phyloP scores from a whole-genome alignment of 2,888 invertebrate genomes.

The Pheosia tremula region DNA sequence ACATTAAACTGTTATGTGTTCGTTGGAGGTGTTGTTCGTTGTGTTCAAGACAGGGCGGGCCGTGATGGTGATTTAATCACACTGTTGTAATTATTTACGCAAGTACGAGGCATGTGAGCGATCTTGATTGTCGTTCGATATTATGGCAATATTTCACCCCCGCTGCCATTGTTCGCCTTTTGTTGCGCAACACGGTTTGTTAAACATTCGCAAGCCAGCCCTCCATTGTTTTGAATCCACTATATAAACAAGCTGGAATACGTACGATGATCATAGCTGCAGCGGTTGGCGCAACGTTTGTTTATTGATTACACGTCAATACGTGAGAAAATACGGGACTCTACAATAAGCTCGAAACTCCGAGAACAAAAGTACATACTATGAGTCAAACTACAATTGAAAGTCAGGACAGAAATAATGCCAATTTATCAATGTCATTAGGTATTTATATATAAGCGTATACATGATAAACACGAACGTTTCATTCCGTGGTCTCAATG shows the following conservation, averaged over 20 bases:
- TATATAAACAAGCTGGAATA: constrained; percentile 59
- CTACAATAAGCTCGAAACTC: not conserved
- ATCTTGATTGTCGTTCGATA: constrained; percentile 57
- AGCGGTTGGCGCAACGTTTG: constrained; percentile 13
- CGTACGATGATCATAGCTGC: constrained; percentile 18
- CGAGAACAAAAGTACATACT: not conserved
- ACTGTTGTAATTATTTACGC: constrained; percentile 41
- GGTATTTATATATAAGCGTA: not conserved
- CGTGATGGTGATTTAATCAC: constrained; percentile 36
- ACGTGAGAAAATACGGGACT: constrained; percentile 7
- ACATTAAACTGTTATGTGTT: no score
- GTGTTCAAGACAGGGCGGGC: not conserved
- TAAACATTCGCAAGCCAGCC: constrained; percentile 68
- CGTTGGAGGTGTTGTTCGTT: not conserved
- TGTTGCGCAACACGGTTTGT: constrained; percentile 75
- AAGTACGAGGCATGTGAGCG: constrained; percentile 38
- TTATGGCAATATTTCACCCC: constrained; percentile 74
- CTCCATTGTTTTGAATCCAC: constrained; percentile 65
- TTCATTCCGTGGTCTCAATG: not conserved
- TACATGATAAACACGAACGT: not conserved
- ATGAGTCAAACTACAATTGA: not conserved
- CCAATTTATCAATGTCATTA: constrained; percentile 10
- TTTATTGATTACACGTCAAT: constrained; percentile 15
- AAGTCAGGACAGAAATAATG: constrained; percentile 10
- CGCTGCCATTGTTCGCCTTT: constrained; percentile 69